Evolutionary conservation across 2,113 vertebrate genomes (phyloP).

Genomic region (Meleagris gallopavo): DNA sequence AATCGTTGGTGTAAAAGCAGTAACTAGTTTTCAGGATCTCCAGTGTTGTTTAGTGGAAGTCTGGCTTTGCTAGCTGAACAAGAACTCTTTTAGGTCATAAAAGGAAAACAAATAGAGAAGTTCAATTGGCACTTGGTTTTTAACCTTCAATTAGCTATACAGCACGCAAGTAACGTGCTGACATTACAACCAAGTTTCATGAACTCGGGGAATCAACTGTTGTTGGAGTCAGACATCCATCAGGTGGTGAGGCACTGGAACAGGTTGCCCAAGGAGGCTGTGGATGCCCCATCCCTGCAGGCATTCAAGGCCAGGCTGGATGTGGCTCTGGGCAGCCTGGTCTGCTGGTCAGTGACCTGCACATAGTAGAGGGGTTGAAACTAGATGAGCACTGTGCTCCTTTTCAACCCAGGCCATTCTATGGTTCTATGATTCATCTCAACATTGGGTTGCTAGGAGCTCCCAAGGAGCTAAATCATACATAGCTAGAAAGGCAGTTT

Average conservation of each 20-base stretch:
- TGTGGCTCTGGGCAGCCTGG: too few species aligned
- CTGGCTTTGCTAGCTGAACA: not conserved
- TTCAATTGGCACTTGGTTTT: not conserved
- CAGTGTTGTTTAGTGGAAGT: not conserved
- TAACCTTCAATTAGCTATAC: not conserved
- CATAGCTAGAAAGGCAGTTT: not conserved
- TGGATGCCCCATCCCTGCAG: too few species aligned
- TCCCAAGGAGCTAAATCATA: not conserved
- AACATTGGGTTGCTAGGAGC: accelerated
- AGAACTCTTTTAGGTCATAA: not conserved
- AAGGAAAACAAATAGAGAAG: too few species aligned
- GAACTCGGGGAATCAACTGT: not conserved
- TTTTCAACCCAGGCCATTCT: too few species aligned
- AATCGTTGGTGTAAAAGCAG: not conserved
- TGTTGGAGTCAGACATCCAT: not conserved
- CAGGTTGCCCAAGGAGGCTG: too few species aligned
- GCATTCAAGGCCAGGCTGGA: too few species aligned
- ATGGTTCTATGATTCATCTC: not conserved
- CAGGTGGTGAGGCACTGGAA: too few species aligned
- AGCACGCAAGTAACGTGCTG: not conserved
- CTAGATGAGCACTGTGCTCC: too few species aligned
- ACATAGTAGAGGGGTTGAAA: too few species aligned
- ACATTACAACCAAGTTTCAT: not conserved
- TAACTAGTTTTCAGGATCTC: not conserved
- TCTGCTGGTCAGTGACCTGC: too few species aligned